A percentile compares a stretch with the other conserved stretches of the same genome.
Conservation (phyloP, 2,797 vertebrate species). For the Furcifer pardalis region DNA sequence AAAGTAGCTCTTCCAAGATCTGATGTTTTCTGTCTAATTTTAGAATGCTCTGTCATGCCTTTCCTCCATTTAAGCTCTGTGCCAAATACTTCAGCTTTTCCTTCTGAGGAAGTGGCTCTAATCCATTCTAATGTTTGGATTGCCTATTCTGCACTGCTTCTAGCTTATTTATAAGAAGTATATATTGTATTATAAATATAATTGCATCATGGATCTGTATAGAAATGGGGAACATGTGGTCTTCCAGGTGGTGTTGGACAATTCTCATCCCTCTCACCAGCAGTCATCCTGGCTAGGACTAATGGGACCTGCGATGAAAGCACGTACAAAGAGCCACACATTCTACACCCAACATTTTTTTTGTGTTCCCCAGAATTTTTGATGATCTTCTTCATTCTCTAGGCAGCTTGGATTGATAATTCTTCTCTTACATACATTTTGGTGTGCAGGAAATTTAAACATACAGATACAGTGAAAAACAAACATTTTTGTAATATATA, state of each 20-base stretch:
- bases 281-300: no score
- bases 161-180: neutral
- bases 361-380: neutral
- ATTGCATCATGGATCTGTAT: neutral
- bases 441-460: conserved; percentile 47
- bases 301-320: no score
- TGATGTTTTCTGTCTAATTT: neutral
- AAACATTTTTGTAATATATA: accelerated
- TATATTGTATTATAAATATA: neutral
- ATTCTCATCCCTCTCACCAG: neutral
- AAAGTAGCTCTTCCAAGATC: neutral
- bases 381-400: neutral
- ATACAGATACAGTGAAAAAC: neutral
- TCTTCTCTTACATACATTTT: conserved; percentile 46
- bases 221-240: no score
- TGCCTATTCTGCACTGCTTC: neutral
- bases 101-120: neutral
- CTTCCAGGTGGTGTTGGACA: no score
- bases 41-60: neutral
- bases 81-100: neutral
- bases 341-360: neutral
- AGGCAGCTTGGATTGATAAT: neutral
- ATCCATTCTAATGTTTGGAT: neutral
- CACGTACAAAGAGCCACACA: no score
- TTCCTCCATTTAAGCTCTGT: neutral